These are phyloP conservation scores for Macrotrachela quadricornifera DNA, from an alignment of 1,140 invertebrate genomes.

Conservation along the genomic window DNA sequence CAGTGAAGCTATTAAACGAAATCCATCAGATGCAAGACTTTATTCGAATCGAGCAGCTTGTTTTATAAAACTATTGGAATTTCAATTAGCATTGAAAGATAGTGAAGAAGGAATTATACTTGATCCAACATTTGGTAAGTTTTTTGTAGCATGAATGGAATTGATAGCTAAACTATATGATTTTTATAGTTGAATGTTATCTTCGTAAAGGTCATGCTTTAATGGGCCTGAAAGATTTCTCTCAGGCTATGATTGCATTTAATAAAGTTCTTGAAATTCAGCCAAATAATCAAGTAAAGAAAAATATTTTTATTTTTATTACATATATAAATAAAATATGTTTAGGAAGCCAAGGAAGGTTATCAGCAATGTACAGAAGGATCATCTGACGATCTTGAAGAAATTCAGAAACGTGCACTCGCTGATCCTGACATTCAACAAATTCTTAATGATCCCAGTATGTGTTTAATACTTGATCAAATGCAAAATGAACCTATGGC, in stretches of 20 bases:
- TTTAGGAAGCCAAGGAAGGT: slow-evolving; percentile 66
- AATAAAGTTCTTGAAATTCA: slow-evolving; percentile 85
- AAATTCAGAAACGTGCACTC: slow-evolving; percentile 78
- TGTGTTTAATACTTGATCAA: slow-evolving; percentile 91
- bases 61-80: slow-evolving; percentile 90
- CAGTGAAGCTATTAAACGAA: slow-evolving; percentile 76
- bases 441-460: slow-evolving; percentile 89
- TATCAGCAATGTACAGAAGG: slow-evolving; percentile 61
- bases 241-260: slow-evolving; percentile 66
- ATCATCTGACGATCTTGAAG: slow-evolving; percentile 60
- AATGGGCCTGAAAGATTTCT: slow-evolving; percentile 68
- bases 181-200: no score
- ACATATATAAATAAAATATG: no score
- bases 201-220: slow-evolving; percentile 74
- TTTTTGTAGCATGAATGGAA: no score
- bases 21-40: slow-evolving; percentile 84
- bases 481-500: slow-evolving; percentile 83
- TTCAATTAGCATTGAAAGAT: slow-evolving; percentile 84
- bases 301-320: no score
- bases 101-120: slow-evolving; percentile 80
- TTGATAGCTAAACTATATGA: no score
- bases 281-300: slow-evolving; percentile 49
- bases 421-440: slow-evolving; percentile 86
- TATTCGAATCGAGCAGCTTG: slow-evolving; percentile 94
- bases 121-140: no score